phyloP scores from a whole-genome alignment of 2,888 invertebrate species.

The Lepeophtheirus nordmannii region DNA sequence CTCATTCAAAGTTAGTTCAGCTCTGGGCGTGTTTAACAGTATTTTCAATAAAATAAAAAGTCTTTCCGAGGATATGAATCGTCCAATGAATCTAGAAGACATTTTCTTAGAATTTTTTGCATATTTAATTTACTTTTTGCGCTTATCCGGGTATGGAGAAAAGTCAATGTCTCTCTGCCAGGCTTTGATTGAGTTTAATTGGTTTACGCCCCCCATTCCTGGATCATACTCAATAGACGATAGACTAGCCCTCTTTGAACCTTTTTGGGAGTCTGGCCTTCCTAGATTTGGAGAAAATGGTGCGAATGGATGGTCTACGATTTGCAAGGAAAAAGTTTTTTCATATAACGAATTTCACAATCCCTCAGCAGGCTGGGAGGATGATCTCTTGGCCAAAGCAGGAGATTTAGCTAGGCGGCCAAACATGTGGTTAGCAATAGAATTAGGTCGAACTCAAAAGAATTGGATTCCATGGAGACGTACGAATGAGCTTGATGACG shows the following conservation, averaged over 20 bases:
- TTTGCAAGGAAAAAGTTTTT: constrained; percentile 27
- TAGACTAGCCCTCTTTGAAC: constrained; percentile 33
- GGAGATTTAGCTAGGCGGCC: background rate
- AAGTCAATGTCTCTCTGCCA: constrained; percentile 6
- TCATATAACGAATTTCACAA: background rate
- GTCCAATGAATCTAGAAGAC: constrained; percentile 3
- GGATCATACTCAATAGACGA: constrained; percentile 28
- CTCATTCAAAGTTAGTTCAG: background rate
- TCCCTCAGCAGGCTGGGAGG: background rate
- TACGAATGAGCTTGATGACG: constrained; percentile 28
- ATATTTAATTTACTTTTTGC: background rate
- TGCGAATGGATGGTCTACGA: constrained; percentile 34
- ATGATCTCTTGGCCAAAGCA: background rate
- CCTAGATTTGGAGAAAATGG: constrained; percentile 34
- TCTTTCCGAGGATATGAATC: background rate
- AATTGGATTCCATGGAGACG: constrained; percentile 34
- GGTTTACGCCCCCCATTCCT: constrained; percentile 15
- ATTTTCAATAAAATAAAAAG: background rate
- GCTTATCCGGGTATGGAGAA: constrained; percentile 7
- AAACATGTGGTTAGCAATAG: constrained; percentile 10
- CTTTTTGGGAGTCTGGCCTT: constrained; percentile 36
- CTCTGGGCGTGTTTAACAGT: background rate
- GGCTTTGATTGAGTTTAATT: constrained; percentile 23
- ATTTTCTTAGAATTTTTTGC: background rate
- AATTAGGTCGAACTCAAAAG: constrained; percentile 30